A percentile compares a stretch with the other conserved stretches of the same genome.
Conservation (phyloP, 2,113 vertebrate species). For the Rhinoderma darwinii region DNA sequence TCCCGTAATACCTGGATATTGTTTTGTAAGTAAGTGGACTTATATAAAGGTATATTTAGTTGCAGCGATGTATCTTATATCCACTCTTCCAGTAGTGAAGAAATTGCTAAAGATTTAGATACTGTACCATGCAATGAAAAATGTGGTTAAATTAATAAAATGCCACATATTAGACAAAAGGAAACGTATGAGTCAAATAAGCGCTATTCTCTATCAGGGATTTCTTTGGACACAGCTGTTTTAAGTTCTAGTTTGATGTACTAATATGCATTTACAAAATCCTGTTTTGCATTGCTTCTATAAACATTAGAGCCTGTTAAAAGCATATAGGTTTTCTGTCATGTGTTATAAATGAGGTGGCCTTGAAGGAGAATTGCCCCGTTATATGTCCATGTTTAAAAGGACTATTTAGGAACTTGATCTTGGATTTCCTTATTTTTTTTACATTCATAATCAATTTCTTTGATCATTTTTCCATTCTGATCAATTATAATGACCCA, state of each 20-base stretch:
- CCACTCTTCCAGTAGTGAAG: slow-evolving; percentile 69
- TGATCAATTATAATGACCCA: neutral
- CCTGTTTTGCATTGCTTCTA: slow-evolving; percentile 77
- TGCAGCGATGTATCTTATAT: slow-evolving; percentile 69
- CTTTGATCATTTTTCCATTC: slow-evolving; percentile 46
- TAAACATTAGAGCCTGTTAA: slow-evolving; percentile 77
- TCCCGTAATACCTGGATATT: neutral
- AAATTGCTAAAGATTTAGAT: slow-evolving; percentile 71
- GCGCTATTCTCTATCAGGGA: slow-evolving; percentile 74
- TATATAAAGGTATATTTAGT: slow-evolving; percentile 37
- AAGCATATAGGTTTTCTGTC: slow-evolving; percentile 73
- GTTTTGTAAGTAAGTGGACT: neutral
- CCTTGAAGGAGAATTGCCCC: slow-evolving; percentile 66
- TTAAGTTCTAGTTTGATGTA: slow-evolving; percentile 79
- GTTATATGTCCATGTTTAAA: slow-evolving; percentile 53
- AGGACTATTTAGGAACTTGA: slow-evolving; percentile 68
- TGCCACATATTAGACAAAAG: slow-evolving; percentile 73
- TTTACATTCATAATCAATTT: slow-evolving; percentile 61
- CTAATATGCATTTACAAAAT: slow-evolving; percentile 77
- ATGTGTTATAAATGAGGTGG: slow-evolving; percentile 65
- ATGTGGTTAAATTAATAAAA: slow-evolving; percentile 70
- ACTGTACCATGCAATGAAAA: slow-evolving; percentile 61
- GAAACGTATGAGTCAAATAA: slow-evolving; percentile 74
- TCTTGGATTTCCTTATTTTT: slow-evolving; percentile 57
- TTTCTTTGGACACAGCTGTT: slow-evolving; percentile 77